Percentiles rank a stretch among this genome's conserved stretches.
phyloP scores from a whole-genome alignment of 2,888 invertebrate species.

The Trichopria drosophilae region DNA sequence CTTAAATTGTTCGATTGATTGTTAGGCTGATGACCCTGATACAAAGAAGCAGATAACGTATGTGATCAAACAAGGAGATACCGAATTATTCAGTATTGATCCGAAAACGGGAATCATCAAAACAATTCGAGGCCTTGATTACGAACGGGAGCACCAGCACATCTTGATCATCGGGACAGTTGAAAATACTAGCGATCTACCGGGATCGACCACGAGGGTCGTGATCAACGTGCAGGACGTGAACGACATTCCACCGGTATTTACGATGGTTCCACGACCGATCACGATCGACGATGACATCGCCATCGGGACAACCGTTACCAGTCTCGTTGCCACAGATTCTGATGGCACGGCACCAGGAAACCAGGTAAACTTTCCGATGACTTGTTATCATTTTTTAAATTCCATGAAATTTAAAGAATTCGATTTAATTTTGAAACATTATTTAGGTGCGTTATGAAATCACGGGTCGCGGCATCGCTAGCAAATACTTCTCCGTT shows the following conservation, averaged over 20 bases:
- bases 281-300: conserved; percentile 83
- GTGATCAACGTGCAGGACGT: conserved; percentile 77
- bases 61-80: conserved; percentile 78
- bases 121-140: conserved; percentile 76
- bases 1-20: conserved; percentile 33
- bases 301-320: conserved; percentile 78
- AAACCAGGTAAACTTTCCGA: conserved; percentile 65
- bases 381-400: neutral
- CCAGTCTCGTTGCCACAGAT: conserved; percentile 78
- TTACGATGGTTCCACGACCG: conserved; percentile 79
- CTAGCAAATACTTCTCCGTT: conserved; percentile 83
- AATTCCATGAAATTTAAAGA: neutral
- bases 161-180: conserved; percentile 79
- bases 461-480: conserved; percentile 79
- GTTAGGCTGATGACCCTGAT: conserved; percentile 81
- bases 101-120: conserved; percentile 77
- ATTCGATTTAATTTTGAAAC: neutral
- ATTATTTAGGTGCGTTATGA: conserved; percentile 67
- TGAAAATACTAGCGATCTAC: conserved; percentile 73
- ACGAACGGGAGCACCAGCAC: conserved; percentile 74
- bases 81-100: conserved; percentile 80
- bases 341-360: conserved; percentile 84
- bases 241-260: conserved; percentile 86
- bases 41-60: conserved; percentile 80
- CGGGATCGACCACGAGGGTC: conserved; percentile 75